These are phyloP conservation scores for Drosophila ohnishii DNA, from an alignment of 1,140 invertebrate species.

Conservation along the genomic window DNA sequence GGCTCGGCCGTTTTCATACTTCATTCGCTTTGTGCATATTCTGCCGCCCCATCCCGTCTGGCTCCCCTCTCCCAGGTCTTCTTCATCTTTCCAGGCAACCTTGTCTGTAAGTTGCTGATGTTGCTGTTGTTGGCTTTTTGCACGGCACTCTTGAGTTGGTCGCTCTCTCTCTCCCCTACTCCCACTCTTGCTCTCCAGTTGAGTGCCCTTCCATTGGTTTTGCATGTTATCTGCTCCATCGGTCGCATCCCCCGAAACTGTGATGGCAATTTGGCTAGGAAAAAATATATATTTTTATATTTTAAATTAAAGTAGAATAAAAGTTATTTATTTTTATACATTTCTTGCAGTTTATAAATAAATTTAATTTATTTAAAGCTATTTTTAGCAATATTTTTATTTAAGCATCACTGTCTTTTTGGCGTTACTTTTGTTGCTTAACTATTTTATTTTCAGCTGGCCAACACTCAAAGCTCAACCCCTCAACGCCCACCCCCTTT, in stretches of 20 bases:
- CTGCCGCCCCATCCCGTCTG: not conserved
- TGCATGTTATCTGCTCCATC: constrained; percentile 65
- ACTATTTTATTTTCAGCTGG: constrained; percentile 46
- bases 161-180: not conserved
- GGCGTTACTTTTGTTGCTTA: constrained; percentile 35
- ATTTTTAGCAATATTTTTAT: too few species aligned
- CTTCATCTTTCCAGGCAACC: constrained; percentile 14
- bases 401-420: not conserved
- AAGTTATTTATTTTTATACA: not conserved
- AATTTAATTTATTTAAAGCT: not conserved
- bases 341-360: not conserved
- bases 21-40: constrained; percentile 55
- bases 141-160: constrained; percentile 22
- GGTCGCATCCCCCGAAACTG: constrained; percentile 6
- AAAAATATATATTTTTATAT: not conserved
- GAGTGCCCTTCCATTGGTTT: constrained; percentile 74
- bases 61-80: not conserved
- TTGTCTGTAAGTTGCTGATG: constrained; percentile 3
- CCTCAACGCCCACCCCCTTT: constrained; percentile 2
- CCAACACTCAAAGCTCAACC: constrained; percentile 7
- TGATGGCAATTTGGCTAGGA: not conserved
- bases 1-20: constrained; percentile 63
- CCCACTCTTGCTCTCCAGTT: constrained; percentile 37
- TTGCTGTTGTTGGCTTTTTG: constrained; percentile 14
- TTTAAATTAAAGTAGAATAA: not conserved